A percentile compares a stretch with the other conserved stretches of the same genome.
phyloP scores from a whole-genome alignment of 2,113 vertebrate genomes.

The Taurulus bubalis region DNA sequence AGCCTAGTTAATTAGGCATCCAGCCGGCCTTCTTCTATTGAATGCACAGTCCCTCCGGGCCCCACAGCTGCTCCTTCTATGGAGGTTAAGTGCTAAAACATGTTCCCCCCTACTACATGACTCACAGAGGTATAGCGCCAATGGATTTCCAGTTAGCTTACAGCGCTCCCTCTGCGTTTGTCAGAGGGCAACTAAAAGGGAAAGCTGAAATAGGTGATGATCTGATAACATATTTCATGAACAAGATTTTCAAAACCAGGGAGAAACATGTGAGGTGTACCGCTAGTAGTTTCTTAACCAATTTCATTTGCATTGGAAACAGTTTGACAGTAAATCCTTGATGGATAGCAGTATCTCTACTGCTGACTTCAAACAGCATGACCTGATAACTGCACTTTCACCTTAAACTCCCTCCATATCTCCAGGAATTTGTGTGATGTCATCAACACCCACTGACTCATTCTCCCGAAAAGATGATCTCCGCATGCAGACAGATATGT shows the following conservation, averaged over 20 bases:
- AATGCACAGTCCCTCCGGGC: constrained; percentile 72
- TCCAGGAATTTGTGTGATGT: constrained; percentile 58
- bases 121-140: constrained; percentile 58
- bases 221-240: constrained; percentile 55
- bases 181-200: constrained; percentile 33
- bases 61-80: constrained; percentile 76
- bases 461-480: constrained; percentile 53
- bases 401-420: constrained; percentile 44
- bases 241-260: constrained; percentile 4
- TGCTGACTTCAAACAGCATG: constrained; percentile 45
- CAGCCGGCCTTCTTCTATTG: constrained; percentile 65
- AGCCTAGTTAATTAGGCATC: constrained; percentile 74
- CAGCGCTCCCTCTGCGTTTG: constrained; percentile 34
- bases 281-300: constrained; percentile 5
- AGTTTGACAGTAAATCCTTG: constrained; percentile 23
- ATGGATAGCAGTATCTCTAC: constrained; percentile 10
- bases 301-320: constrained; percentile 44
- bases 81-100: constrained; percentile 81
- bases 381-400: constrained; percentile 54
- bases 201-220: constrained; percentile 45
- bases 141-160: constrained; percentile 60
- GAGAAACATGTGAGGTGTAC: background rate
- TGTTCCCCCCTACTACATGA: constrained; percentile 66
- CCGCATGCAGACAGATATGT: constrained; percentile 18
- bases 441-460: constrained; percentile 48